phyloP scores from a whole-genome alignment of 2,113 vertebrate genomes.

The Trochalopteron elliotii region DNA sequence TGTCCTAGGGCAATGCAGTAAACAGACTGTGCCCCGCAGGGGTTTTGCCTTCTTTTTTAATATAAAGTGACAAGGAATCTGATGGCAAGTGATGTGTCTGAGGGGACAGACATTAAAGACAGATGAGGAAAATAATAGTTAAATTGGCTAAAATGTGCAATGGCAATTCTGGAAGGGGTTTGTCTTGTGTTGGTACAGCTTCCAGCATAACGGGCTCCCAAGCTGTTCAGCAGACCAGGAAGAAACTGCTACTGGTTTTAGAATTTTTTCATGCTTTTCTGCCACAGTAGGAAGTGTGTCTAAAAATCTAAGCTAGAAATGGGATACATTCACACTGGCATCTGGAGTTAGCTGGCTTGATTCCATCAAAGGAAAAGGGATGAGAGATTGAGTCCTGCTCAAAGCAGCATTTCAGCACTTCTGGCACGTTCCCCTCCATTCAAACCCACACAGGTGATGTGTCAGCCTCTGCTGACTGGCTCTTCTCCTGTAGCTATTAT shows the following conservation, averaged over 20 bases:
- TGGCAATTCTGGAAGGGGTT: background rate
- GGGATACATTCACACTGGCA: background rate
- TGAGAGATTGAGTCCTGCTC: background rate
- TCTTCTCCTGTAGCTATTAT: background rate
- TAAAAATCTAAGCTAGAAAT: background rate
- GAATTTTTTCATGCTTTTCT: background rate
- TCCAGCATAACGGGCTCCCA: background rate
- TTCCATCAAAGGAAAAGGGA: background rate
- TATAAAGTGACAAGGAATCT: background rate
- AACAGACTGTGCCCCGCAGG: fast-evolving
- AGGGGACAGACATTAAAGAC: background rate
- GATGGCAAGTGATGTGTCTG: background rate
- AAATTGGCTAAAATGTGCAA: background rate
- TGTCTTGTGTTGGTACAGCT: background rate
- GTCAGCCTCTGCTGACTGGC: background rate
- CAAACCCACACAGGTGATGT: background rate
- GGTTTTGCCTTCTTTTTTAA: background rate
- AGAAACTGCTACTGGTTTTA: background rate
- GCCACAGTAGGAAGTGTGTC: background rate
- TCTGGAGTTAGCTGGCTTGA: background rate
- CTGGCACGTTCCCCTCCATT: background rate
- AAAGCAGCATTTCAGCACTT: background rate
- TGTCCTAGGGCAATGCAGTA: background rate
- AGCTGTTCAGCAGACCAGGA: background rate
- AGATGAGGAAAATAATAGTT: background rate